Evolutionary conservation across 2,113 vertebrate species (phyloP).

Genomic region (Phrynosoma platyrhinos): DNA sequence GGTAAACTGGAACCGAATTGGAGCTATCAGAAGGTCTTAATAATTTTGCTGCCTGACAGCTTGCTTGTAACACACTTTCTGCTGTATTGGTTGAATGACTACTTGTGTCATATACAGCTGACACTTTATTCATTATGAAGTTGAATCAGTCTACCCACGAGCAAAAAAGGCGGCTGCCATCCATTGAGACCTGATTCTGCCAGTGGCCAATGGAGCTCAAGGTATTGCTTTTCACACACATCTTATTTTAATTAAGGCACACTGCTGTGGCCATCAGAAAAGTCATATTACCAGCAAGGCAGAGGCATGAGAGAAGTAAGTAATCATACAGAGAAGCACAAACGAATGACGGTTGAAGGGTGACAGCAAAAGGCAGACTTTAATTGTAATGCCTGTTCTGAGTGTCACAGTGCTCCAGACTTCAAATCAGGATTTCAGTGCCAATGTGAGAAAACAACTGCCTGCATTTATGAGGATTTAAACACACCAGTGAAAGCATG

Average conservation of each 20-base stretch:
- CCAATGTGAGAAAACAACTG: background rate
- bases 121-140: constrained; percentile 7
- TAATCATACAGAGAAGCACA: background rate
- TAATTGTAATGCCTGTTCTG: constrained; percentile 5
- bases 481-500: background rate
- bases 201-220: background rate
- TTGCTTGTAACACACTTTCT: background rate
- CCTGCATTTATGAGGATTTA: background rate
- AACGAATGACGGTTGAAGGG: background rate
- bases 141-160: background rate
- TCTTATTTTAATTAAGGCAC: constrained; percentile 62
- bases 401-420: background rate
- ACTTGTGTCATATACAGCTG: background rate
- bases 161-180: constrained; percentile 36
- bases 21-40: background rate
- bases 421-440: background rate
- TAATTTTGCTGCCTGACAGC: background rate
- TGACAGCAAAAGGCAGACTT: constrained; percentile 41
- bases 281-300: background rate
- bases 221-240: accelerated
- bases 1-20: too few species aligned
- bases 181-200: background rate
- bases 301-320: constrained; percentile 25
- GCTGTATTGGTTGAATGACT: background rate
- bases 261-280: constrained; percentile 18